Evolutionary conservation across 2,113 vertebrate species (phyloP).

Genomic region (Ailurus styani): DNA sequence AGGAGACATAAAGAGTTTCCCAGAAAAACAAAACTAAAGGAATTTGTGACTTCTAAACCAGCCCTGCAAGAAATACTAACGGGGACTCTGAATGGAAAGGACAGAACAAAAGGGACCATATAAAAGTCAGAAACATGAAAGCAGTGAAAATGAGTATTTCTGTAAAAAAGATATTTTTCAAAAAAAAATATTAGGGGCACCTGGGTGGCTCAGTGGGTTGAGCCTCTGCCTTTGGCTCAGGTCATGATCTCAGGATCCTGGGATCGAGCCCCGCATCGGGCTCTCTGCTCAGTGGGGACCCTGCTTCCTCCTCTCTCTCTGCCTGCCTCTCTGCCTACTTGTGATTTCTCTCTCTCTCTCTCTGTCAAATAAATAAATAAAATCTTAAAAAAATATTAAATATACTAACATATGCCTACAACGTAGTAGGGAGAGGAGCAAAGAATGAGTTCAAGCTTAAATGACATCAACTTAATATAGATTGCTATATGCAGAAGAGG

Average conservation of each 20-base stretch:
- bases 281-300: too few relatives aligned
- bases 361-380: too few relatives aligned
- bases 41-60: neutral
- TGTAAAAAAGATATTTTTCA: neutral
- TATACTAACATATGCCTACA: neutral
- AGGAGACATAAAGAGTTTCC: neutral
- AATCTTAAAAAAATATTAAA: neutral
- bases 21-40: neutral
- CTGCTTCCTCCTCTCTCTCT: too few relatives aligned
- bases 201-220: too few relatives aligned
- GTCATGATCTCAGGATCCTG: too few relatives aligned
- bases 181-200: too few relatives aligned
- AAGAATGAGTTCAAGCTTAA: neutral
- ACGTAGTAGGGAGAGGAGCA: neutral
- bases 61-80: neutral
- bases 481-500: neutral
- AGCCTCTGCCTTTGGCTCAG: too few relatives aligned
- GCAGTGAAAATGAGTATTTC: neutral
- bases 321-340: too few relatives aligned
- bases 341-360: too few relatives aligned
- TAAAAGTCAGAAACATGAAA: neutral
- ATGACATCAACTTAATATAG: neutral
- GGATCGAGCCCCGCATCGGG: too few relatives aligned
- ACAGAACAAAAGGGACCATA: neutral
- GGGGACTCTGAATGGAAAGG: neutral